A percentile compares a stretch with the other conserved stretches of the same genome.
These are phyloP conservation scores for Rhinopomastus cyanomelas DNA, from an alignment of 2,113 vertebrate genomes.

Conservation along the genomic window DNA sequence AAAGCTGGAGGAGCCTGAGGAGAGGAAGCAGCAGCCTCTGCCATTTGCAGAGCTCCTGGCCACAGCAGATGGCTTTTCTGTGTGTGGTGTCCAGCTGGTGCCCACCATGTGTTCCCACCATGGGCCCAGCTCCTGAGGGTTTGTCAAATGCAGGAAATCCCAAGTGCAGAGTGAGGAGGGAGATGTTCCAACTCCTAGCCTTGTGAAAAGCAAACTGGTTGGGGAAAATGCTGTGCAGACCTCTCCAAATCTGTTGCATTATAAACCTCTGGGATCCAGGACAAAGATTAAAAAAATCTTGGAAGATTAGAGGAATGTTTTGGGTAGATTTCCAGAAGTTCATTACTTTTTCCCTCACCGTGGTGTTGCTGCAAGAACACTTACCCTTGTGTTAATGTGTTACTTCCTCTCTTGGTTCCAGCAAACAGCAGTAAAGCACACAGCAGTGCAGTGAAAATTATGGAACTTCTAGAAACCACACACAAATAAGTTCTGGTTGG, in stretches of 20 bases:
- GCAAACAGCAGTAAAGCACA: constrained; percentile 31
- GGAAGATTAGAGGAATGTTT: not conserved
- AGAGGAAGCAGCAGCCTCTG: not conserved
- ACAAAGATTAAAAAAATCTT: not conserved
- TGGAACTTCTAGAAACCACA: not conserved
- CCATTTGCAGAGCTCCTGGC: not conserved
- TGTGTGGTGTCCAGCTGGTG: rapidly evolving
- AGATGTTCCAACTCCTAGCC: not conserved
- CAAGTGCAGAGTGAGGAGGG: not conserved
- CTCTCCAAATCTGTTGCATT: not conserved
- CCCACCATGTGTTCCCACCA: not conserved
- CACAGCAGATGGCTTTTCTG: not conserved
- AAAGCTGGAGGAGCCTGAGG: not conserved
- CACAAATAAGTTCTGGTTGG: not conserved
- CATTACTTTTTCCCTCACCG: not conserved
- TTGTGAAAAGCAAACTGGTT: not conserved
- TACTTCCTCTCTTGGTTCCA: constrained; percentile 51
- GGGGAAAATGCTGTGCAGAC: not conserved
- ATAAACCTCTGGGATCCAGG: constrained; percentile 1
- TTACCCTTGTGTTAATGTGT: constrained; percentile 47
- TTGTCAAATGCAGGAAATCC: not conserved
- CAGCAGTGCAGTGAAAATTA: not conserved
- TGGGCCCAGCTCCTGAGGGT: not conserved
- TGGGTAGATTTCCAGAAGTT: constrained; percentile 24
- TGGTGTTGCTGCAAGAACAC: constrained; percentile 3